Evolutionary conservation across 2,797 vertebrate species (phyloP), one percentile per base, ranked within the genome.

Genomic region (Echiichthys vipera): DNA sequence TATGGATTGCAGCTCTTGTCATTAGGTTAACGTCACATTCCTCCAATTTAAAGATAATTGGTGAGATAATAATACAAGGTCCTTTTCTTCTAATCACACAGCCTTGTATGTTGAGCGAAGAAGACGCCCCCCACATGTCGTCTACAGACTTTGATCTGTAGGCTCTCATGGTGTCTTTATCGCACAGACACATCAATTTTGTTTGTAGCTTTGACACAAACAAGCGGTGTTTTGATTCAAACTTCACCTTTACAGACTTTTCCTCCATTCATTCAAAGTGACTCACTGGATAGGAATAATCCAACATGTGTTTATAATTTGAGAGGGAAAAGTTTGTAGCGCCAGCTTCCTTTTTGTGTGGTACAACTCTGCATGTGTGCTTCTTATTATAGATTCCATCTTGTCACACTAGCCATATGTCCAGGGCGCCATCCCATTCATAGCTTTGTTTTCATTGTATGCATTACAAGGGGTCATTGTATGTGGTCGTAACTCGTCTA

Each of bases 281-380:
- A 90, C 74, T 92, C 90, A 89, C 73, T 61, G 55, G 24, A 24
- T 65, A 63, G 84, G 57, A 91, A 91, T 79, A 85, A 59, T 54
- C 29, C 51, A 17, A 29, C 89, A 89, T 89, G 83, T 92, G 91
- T 81, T 84, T 89, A 64, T 88, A 86, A 88, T 92, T 89, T 83
- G 7, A 69, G 57, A n/a, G 63, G 59, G 37, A 24, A 85, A 82
- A 43, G 18, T 71, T 66, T 53, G 43, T 57, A 15, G 64, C 56
- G 75, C 81, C 61, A 80, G 77, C 47, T 70, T 46, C n/a, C n/a
- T 9, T 68, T 54, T 68, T 73, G 49, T 68, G 59, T 62, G 63
- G 71, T 20, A 40, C 5, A 3, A 43, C 34, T 24, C 42, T 68
- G 12, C 43, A 12, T 71, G 63, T 65, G 61, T 64, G 81, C 66